Base-by-base conservation (phyloP, 2,113 vertebrate species). In the Paracanthobrama guichenoti region DNA sequence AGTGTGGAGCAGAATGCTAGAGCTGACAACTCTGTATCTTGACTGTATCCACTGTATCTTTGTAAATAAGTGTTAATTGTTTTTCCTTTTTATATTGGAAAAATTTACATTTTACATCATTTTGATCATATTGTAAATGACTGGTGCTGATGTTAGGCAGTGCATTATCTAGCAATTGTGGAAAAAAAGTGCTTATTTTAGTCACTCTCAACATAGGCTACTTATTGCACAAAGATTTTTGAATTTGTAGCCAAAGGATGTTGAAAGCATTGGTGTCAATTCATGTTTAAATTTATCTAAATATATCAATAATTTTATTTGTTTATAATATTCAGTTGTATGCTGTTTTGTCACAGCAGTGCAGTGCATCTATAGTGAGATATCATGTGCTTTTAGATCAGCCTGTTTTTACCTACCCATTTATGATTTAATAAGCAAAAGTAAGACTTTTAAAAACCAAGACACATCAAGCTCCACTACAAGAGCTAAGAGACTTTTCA, bases 291-390 rank as follows among this genome's bases (percentile, higher is more conserved):
- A 87, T 86, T 82, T 78, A 85, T 86, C 84, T 74, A 75, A 82
- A 89, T 90, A 86, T 88, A 20, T 20, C 89, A 82, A 80, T 85
- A 83, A 81, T 44, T 59, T 90, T 69, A 85, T 55, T 84, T 73
- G 89, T 88, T 89, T n/a, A 82, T 89, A 82, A 92, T 4, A 90
- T 85, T 87, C 79, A 85, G 86, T 69, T 18, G 59, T 91, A 85
- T 91, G 59, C 76, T 91, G 89, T 91, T 88, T 92, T 89, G 71
- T 71, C 89, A 92, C 87, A 91, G 90, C 89, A 89, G 90, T 91
- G 90, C 90, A 89, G 89, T 90, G 88, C 82, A 87, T 87, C 42
- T 80, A 24, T 80, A 80, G 24, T 53, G 10, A 50, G 77, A 89
- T 88, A 89, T 92, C 88, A 89, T 90, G 90, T 88, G 90, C 85